Conservation (phyloP, 2,797 vertebrate genomes). For the Tadarida brasiliensis region DNA sequence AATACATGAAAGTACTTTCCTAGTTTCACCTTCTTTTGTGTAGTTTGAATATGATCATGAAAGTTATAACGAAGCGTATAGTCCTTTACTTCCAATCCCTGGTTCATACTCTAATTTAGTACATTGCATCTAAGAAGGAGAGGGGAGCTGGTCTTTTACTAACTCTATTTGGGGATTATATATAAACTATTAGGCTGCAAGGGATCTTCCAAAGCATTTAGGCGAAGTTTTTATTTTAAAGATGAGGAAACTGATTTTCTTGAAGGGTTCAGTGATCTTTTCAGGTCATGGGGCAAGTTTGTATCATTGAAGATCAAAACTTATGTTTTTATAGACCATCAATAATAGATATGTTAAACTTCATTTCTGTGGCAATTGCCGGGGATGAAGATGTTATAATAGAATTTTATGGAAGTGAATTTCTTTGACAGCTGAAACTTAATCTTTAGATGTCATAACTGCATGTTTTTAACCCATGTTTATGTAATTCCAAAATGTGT, state of each 20-base stretch:
- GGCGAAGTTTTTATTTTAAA: constrained; percentile 33
- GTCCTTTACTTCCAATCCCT: background rate
- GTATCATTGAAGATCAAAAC: background rate
- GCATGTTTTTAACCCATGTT: constrained; percentile 2
- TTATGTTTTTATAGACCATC: constrained; percentile 9
- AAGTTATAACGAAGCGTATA: constrained; percentile 1
- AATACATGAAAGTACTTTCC: constrained; percentile 1
- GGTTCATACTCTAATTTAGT: background rate
- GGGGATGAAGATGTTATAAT: background rate
- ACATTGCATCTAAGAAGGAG: background rate
- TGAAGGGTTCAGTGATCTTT: background rate
- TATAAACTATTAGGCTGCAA: background rate
- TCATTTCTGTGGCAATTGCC: background rate
- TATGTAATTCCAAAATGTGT: constrained; percentile 12
- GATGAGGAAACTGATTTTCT: constrained; percentile 38
- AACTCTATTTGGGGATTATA: background rate
- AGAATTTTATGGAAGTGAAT: constrained; percentile 37
- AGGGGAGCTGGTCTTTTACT: background rate
- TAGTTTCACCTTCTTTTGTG: background rate
- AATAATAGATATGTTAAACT: background rate
- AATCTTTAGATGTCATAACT: background rate
- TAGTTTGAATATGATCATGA: constrained; percentile 40
- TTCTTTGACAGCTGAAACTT: constrained; percentile 19
- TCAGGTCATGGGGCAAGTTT: background rate
- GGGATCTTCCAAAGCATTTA: background rate